phyloP scores from a whole-genome alignment of 2,113 vertebrate genomes.

The Gulo gulo region DNA sequence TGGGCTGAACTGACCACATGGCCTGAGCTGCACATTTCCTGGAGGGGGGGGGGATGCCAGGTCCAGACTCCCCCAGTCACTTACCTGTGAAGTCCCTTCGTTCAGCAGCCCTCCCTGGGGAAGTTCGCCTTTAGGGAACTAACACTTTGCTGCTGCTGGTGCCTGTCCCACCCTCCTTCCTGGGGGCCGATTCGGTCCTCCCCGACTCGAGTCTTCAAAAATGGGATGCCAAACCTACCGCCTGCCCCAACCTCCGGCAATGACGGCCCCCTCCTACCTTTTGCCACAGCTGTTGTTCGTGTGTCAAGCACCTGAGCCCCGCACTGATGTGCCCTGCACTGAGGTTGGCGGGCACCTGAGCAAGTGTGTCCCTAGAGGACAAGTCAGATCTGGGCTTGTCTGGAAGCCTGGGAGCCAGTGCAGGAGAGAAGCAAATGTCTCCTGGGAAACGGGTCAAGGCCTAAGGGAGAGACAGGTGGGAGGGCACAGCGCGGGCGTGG shows the following conservation, averaged over 20 bases:
- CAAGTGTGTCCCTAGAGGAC: not conserved
- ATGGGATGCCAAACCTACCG: accelerated
- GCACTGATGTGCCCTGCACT: not conserved
- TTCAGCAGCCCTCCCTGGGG: not conserved
- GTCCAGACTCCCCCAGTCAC: not conserved
- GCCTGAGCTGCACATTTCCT: not conserved
- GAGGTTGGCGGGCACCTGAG: not conserved
- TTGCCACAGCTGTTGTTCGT: not conserved
- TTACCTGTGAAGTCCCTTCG: not conserved
- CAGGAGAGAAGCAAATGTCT: not conserved
- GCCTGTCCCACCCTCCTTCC: too few species aligned
- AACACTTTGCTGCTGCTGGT: not conserved
- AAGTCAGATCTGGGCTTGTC: not conserved
- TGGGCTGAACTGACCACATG: accelerated
- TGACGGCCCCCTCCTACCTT: accelerated
- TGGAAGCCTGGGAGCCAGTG: not conserved
- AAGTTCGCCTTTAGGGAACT: not conserved
- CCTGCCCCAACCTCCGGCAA: not conserved
- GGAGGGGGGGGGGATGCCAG: accelerated
- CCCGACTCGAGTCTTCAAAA: not conserved
- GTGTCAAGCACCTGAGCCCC: not conserved
- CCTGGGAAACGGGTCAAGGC: not conserved
- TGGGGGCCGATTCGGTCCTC: not conserved
- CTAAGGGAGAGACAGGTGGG: not conserved
- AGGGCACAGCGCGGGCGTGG: not conserved